Conservation (phyloP, 1,140 invertebrate genomes). For the Neoseiulus cucumeris region DNA sequence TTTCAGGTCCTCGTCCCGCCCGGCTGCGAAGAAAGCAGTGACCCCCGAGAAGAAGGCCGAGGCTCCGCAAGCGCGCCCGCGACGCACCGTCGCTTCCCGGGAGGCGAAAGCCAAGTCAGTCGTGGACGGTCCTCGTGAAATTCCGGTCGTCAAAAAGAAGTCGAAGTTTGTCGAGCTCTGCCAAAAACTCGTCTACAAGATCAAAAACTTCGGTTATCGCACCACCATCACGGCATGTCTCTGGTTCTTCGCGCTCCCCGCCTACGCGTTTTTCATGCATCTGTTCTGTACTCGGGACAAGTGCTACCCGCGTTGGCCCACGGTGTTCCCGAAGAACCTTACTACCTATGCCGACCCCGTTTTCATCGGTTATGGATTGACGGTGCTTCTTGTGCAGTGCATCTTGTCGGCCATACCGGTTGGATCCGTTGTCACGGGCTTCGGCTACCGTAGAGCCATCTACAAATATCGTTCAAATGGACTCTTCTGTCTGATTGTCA, state of each 20-base stretch:
- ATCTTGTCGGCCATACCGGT: not conserved
- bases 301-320: not conserved
- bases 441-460: not conserved
- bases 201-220: constrained; percentile 1
- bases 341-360: not conserved
- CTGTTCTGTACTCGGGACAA: not conserved
- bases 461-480: not conserved
- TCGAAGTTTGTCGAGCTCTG: not conserved
- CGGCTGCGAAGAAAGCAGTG: too few species aligned
- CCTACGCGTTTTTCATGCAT: not conserved
- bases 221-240: not conserved
- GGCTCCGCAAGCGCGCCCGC: not conserved
- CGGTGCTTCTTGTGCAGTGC: not conserved
- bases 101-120: not conserved
- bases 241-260: not conserved
- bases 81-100: not conserved
- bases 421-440: not conserved
- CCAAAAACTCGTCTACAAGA: not conserved
- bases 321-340: not conserved
- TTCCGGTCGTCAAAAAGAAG: not conserved
- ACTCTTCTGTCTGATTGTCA: not conserved
- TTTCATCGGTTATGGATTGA: not conserved
- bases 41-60: not conserved
- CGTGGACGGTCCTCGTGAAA: not conserved
- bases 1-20: too few species aligned